These are phyloP conservation scores for Pegoplata infirma DNA, from an alignment of 2,888 invertebrate species.

Conservation along the genomic window DNA sequence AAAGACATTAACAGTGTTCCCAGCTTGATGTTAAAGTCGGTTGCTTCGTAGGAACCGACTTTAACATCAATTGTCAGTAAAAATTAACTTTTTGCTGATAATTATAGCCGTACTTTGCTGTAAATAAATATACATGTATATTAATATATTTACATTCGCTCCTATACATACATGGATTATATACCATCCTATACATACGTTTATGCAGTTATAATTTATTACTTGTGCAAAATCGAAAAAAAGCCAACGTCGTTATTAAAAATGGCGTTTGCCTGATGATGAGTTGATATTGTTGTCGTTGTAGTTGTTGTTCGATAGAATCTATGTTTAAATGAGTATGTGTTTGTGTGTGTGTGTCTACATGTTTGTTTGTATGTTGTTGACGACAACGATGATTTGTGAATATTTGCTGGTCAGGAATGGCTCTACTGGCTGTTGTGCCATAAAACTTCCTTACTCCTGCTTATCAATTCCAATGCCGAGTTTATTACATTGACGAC, in stretches of 20 bases:
- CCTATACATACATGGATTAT: slow-evolving; percentile 11
- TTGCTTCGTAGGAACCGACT: too few relatives aligned
- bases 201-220: slow-evolving; percentile 60
- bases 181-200: slow-evolving; percentile 29
- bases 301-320: slow-evolving; percentile 29
- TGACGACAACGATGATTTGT: slow-evolving; percentile 61
- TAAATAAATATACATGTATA: neutral
- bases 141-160: neutral
- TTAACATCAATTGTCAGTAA: too few relatives aligned
- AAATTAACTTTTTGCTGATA: too few relatives aligned
- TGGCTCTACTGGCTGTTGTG: slow-evolving; percentile 26
- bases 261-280: slow-evolving; percentile 63
- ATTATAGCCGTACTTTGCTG: neutral
- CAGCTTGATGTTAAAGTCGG: too few relatives aligned
- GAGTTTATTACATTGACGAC: slow-evolving; percentile 19
- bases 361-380: slow-evolving; percentile 28
- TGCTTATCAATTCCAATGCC: slow-evolving; percentile 6
- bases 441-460: slow-evolving; percentile 8
- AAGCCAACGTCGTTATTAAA: slow-evolving; percentile 59
- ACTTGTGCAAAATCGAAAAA: slow-evolving; percentile 46
- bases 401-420: slow-evolving; percentile 58
- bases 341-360: slow-evolving; percentile 20
- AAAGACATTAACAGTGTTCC: too few relatives aligned
- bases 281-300: slow-evolving; percentile 42
- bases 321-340: slow-evolving; percentile 45